Evolutionary conservation across 2,888 invertebrate species (phyloP), one percentile per base, ranked within the genome.

Genomic region (Palloptera scutellata): DNA sequence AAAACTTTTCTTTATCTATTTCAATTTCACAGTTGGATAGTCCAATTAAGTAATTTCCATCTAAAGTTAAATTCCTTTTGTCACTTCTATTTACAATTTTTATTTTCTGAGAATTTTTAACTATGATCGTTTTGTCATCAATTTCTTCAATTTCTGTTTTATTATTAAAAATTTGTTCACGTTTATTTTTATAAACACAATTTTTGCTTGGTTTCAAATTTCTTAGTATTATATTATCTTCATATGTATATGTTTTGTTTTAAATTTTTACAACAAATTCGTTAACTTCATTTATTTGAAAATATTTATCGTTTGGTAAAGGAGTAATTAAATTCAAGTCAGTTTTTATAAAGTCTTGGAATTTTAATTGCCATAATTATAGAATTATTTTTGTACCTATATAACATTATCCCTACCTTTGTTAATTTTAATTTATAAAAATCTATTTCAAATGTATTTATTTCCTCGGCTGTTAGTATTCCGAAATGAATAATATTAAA

Each of bases 31-130:
- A 57, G 13, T 57, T 57, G 11, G 12, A 0, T 0, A 40, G 30
- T 8, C 15, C 4, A 42, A 59, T 59, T 17, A 59, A 43, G 42
- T 40, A 59, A 43, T 59, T 41, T 43, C 59, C 43, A 17, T 15
- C 42, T 42, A 59, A 15, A 12, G 42, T 43, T 59, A 17, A 13
- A 43, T 59, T 59, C 42, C 15, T 59, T 42, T 41, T 43, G n/a
- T 59, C 59, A 12, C 59, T 42, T n/a, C 15, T 42, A 15, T 41
- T 59, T 59, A 41, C 12, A n/a, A 59, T 59, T 42, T 13, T 9
- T 11, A 40, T 59, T 3, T 59, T 59, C 43, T 59, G 13, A 43
- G 59, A 9, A 43, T 59, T 43, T 59, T 59, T 59, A 17, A 59
- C 17, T 43, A 59, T 12, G 6, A 59, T 8, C 42, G 59, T 59